Evolutionary conservation across 2,888 invertebrate genomes (phyloP).

Genomic region (Drymonia ruficornis): DNA sequence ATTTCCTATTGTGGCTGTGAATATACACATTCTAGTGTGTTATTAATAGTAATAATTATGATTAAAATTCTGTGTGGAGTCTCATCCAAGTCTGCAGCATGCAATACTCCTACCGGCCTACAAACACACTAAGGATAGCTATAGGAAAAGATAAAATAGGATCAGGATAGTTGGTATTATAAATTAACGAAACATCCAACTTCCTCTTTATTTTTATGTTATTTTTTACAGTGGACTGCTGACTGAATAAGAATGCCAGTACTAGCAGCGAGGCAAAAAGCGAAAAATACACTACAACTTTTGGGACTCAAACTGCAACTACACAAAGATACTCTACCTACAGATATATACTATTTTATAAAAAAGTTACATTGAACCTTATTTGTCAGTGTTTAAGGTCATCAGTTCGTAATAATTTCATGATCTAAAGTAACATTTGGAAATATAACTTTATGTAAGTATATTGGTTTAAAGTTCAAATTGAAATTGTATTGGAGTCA

Average conservation of each 20-base stretch:
- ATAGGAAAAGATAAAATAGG: no score
- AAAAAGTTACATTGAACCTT: slow-evolving; percentile 15
- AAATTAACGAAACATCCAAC: no score
- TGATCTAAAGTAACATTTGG: not conserved
- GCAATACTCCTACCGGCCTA: no score
- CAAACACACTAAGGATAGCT: no score
- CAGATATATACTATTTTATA: not conserved
- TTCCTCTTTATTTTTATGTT: no score
- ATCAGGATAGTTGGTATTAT: no score
- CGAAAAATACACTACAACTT: slow-evolving; percentile 53
- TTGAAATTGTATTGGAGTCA: not conserved
- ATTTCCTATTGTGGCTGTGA: no score
- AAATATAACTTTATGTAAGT: not conserved
- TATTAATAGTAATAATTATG: no score
- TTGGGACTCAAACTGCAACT: slow-evolving; percentile 10
- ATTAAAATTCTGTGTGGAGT: no score
- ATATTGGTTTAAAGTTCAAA: not conserved
- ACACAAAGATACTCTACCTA: not conserved
- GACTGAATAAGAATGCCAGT: slow-evolving; percentile 60
- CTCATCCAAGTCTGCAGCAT: no score
- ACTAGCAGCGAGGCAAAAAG: slow-evolving; percentile 40
- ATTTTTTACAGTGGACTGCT: slow-evolving; percentile 62
- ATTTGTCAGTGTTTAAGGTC: not conserved
- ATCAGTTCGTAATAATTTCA: no score
- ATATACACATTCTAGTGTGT: no score